Base-by-base conservation (phyloP, 30 jellyfish, hydroid and myxozoan species). In the Chrysaora quinquecirrha region DNA sequence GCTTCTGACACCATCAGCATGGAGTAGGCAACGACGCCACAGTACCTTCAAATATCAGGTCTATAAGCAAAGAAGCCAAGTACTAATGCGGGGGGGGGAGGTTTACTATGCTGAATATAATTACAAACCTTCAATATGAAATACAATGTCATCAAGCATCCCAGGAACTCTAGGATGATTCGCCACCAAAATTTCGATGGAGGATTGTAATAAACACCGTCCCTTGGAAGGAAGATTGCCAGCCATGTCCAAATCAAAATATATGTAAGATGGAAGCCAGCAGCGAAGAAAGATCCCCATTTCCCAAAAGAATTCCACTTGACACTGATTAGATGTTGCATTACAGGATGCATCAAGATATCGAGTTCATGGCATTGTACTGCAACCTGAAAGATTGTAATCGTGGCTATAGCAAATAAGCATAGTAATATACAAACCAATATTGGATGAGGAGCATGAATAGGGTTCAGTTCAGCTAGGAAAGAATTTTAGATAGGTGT, bases 341-440 rank as follows among this genome's bases (percentile, higher is more conserved):
- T 93, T 23, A 93, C 98, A 34, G 98, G 98, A 71, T 93, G 97
- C 98, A 93, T 93, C 50, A 93, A 73, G 30, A 93, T 73, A 1
- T 87, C 97, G 24, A 93, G 71, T 63, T 87, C 97, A 50, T 93
- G 76, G 75, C 96, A 85, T 25, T 88, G 90, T 20, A 93, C 98
- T 4, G 98, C 98, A 24, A 93, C 89, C 98, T 93, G 73, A 34
- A 58, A 29, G 34, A 61, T 66, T 3, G n/a, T n/a, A n/a, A n/a
- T n/a, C n/a, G n/a, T n/a, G n/a, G n/a, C n/a, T n/a, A n/a, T n/a
- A n/a, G n/a, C n/a, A n/a, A n/a, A n/a, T n/a, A n/a, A n/a, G n/a
- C n/a, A n/a, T n/a, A n/a, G n/a, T n/a, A n/a, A n/a, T n/a, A n/a
- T n/a, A n/a, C n/a, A n/a, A n/a, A n/a, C n/a, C n/a, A n/a, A n/a